Conservation (phyloP, 2,888 invertebrate species). For the Nephrotoma appendiculata region DNA sequence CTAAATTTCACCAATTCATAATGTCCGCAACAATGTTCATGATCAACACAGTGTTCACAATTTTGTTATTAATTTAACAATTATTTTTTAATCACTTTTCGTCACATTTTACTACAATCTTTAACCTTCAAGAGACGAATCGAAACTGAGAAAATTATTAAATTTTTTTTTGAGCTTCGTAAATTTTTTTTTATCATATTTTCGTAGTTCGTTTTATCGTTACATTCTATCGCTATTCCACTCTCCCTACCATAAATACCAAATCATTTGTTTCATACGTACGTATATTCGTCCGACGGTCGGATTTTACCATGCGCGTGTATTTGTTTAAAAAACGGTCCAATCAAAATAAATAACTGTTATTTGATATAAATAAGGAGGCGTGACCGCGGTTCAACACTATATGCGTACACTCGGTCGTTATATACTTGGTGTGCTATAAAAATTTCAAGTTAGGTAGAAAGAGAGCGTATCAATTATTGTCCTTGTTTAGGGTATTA, state of each 20-base stretch:
- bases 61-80: not conserved
- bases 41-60: not conserved
- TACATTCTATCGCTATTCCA: not conserved
- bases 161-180: not conserved
- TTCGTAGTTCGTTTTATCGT: not conserved
- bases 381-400: not conserved
- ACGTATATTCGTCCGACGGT: not conserved
- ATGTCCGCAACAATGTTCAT: not conserved
- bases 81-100: not conserved
- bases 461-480: not conserved
- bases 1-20: not conserved
- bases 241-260: not conserved
- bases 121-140: not conserved
- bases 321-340: constrained; percentile 1
- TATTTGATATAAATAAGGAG: not conserved
- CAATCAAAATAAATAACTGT: constrained; percentile 4
- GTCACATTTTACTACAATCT: not conserved
- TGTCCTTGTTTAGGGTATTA: not conserved
- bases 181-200: not conserved
- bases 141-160: not conserved
- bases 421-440: not conserved
- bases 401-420: not conserved
- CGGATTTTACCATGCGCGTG: not conserved
- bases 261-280: not conserved
- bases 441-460: not conserved